Evolutionary conservation across 1,140 invertebrate genomes (phyloP).

Genomic region (Pseudomyrmex cubaensis): DNA sequence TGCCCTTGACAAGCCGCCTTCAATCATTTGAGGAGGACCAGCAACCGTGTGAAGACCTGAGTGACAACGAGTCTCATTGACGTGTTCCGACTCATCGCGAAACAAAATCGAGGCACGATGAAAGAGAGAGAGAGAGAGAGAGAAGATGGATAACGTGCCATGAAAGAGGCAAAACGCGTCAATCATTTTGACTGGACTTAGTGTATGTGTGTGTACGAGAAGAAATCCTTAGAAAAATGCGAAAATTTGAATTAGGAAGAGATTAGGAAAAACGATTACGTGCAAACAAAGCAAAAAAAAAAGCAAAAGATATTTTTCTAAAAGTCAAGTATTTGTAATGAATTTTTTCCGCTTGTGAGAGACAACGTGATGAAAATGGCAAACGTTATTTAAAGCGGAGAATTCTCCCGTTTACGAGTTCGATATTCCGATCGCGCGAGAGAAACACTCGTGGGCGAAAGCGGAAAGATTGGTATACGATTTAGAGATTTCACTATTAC

Average conservation of each 20-base stretch:
- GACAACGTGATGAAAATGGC: not conserved
- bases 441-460: not conserved
- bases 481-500: not conserved
- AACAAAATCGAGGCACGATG: not conserved
- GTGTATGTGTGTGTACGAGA: not conserved
- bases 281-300: not conserved
- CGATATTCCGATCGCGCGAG: not conserved
- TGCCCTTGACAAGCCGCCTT: constrained; percentile 50
- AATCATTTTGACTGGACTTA: not conserved
- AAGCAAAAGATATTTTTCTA: constrained; percentile 22
- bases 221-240: not conserved
- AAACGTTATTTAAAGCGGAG: not conserved
- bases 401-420: not conserved
- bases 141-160: not conserved
- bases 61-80: constrained; percentile 29
- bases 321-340: not conserved
- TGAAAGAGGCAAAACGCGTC: not conserved
- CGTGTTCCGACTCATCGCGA: not conserved
- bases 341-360: not conserved
- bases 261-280: not conserved
- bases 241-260: not conserved
- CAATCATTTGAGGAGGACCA: too few relatives aligned
- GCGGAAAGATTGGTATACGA: not conserved
- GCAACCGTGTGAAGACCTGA: not conserved
- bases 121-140: not conserved